These are phyloP conservation scores for Chauna torquata DNA, from an alignment of 2,113 vertebrate species.

Conservation along the genomic window DNA sequence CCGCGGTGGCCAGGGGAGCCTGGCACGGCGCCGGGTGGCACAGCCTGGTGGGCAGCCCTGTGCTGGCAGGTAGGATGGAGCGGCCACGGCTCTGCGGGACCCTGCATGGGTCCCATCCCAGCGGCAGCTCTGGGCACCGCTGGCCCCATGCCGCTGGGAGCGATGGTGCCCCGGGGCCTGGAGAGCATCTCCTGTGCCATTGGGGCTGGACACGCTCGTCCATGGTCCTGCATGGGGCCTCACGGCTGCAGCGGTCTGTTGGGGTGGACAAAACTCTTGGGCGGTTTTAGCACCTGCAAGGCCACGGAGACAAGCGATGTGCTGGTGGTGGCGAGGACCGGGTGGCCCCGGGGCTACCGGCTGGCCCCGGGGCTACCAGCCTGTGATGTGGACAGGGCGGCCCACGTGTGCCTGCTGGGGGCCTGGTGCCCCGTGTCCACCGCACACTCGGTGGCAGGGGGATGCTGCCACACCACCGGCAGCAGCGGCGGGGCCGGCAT, in stretches of 20 bases:
- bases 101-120: accelerated
- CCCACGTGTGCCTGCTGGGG: accelerated
- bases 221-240: neutral
- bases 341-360: neutral
- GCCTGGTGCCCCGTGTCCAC: accelerated
- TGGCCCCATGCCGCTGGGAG: accelerated
- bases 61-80: neutral
- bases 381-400: no score
- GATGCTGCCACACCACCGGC: accelerated
- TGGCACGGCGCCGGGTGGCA: neutral
- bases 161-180: accelerated
- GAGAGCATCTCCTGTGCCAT: neutral
- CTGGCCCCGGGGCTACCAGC: neutral
- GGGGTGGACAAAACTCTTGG: accelerated
- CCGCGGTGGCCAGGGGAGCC: neutral
- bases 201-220: accelerated
- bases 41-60: neutral
- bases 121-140: accelerated
- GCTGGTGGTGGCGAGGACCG: neutral
- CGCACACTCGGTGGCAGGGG: accelerated
- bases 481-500: neutral
- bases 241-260: accelerated
- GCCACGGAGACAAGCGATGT: accelerated
- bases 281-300: accelerated
- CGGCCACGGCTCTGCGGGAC: accelerated